Evolutionary conservation across 2,888 invertebrate species (phyloP).

Genomic region (Mayetiola destructor): DNA sequence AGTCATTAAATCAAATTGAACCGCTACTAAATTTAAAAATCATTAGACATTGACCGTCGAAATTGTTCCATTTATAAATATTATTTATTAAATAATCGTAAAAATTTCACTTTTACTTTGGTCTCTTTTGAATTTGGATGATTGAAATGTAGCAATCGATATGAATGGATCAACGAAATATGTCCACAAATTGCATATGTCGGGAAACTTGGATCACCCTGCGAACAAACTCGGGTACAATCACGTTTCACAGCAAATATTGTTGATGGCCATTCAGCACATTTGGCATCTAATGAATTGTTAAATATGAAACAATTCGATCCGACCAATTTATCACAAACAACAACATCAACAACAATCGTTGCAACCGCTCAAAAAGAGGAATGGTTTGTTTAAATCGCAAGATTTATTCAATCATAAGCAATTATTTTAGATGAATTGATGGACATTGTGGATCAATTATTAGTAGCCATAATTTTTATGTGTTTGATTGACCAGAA

Average conservation of each 20-base stretch:
- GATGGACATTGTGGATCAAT: neutral
- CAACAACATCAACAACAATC: conserved; percentile 42
- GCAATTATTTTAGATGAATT: neutral
- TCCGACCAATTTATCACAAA: conserved; percentile 35
- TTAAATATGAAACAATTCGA: conserved; percentile 51
- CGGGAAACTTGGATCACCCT: conserved; percentile 95
- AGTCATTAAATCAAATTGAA: conserved; percentile 19
- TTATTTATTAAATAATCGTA: neutral
- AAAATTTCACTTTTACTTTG: conserved; percentile 37
- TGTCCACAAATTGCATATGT: conserved; percentile 45
- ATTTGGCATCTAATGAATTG: conserved; percentile 64
- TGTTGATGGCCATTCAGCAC: conserved; percentile 69
- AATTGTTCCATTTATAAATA: no score
- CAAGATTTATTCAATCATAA: conserved; percentile 1
- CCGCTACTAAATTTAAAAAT: neutral
- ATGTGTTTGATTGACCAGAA: neutral
- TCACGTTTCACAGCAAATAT: conserved; percentile 36
- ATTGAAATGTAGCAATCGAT: conserved; percentile 40
- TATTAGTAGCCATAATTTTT: conserved; percentile 5
- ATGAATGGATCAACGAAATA: conserved; percentile 53
- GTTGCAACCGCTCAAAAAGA: conserved; percentile 61
- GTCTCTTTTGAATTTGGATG: conserved; percentile 42
- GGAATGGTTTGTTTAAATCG: conserved; percentile 76
- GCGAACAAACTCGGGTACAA: conserved; percentile 47
- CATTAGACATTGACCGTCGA: neutral